These are phyloP conservation scores for Xestia sexstrigata DNA, from an alignment of 2,888 invertebrate genomes.

Conservation along the genomic window DNA sequence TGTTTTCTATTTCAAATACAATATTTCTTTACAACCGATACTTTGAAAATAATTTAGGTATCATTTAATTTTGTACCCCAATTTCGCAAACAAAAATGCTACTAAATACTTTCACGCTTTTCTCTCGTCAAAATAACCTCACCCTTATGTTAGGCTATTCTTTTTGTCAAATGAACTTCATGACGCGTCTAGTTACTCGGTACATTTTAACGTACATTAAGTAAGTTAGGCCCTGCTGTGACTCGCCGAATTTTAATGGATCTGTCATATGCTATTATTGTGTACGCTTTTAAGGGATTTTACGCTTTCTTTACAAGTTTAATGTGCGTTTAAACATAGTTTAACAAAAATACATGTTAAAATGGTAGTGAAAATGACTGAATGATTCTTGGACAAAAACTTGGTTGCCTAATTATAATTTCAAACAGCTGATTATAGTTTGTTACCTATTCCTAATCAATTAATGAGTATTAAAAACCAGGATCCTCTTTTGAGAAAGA, in stretches of 20 bases:
- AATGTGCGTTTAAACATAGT: background rate
- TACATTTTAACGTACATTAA: slow-evolving; percentile 45
- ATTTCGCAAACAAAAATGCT: background rate
- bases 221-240: slow-evolving; percentile 2
- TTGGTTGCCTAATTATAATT: background rate
- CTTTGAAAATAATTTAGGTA: background rate
- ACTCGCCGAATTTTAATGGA: slow-evolving; percentile 36
- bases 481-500: background rate
- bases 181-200: slow-evolving; percentile 42
- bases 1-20: too few relatives aligned
- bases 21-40: too few relatives aligned
- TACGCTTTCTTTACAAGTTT: background rate
- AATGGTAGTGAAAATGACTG: too few relatives aligned
- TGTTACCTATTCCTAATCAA: background rate
- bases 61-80: background rate
- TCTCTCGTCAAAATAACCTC: background rate
- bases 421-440: background rate
- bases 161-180: slow-evolving; percentile 48
- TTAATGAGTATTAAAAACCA: background rate
- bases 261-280: slow-evolving; percentile 5
- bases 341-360: background rate
- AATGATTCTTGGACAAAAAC: background rate
- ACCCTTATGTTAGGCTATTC: slow-evolving; percentile 37
- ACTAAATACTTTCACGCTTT: background rate
- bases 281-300: slow-evolving; percentile 19